Base-by-base conservation (phyloP, 1,140 invertebrate genomes). In the Leptopilina boulardi region DNA sequence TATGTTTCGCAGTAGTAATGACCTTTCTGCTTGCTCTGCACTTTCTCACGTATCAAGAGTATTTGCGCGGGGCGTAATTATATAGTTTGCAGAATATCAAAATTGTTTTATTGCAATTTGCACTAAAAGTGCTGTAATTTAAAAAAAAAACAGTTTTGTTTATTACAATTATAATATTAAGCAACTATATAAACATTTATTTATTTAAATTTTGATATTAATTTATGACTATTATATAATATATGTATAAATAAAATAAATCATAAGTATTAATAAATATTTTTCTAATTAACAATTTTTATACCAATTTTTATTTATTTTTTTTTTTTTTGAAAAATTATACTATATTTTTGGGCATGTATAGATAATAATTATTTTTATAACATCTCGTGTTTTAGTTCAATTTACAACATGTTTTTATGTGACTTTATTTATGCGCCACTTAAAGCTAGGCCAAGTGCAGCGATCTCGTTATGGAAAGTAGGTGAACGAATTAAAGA, bases 381-480 rank as follows among this genome's bases (percentile, higher is more conserved):
- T 18, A 47, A 30, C 59, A 30, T 66, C 23, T 66, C 59, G 26
- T 66, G 59, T 30, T 66, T 66, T 34, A 66, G 26, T 8, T 66
- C 59, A 56, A 47, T 66, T 78, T 8, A 75, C 13, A 9, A 15
- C 10, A 18, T 38, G 8, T 15, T 10, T 56, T 13, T 18, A 10
- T 34, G 8, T 0, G n/a, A 3, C 13, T 13, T 13, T 19, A 10
- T n/a, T 15, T 21, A 38, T 11, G 59, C 13, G 71, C 21, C 21
- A 26, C n/a, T 18, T 47, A 41, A 30, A 8, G 51, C 74, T 73
- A 72, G 30, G 71, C 72, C 73, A 77, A 81, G 79, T 74, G 72
- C 75, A 77, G 30, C 21, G 73, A 74, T 81, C 72, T 82, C 75
- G 70, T 80, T 80, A 74, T 74, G 21, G 81, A 78, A 84, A 85